Base-by-base conservation (phyloP, 2,113 vertebrate species). In the Pteronura brasiliensis region DNA sequence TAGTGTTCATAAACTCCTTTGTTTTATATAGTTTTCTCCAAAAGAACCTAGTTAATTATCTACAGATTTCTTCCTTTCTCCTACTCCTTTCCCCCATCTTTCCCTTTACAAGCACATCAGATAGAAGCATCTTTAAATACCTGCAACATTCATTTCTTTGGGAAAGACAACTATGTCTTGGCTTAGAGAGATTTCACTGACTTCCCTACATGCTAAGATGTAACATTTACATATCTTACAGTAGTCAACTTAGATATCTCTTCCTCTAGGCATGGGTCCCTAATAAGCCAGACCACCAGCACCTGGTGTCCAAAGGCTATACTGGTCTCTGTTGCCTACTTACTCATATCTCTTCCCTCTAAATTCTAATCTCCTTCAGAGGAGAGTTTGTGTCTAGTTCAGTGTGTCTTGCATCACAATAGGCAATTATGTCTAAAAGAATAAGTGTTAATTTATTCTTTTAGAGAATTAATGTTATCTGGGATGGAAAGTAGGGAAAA, bases 401-500 rank as follows among this genome's bases (percentile, higher is more conserved):
- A 71, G 49, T 14, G 8, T 90, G 18, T 76, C 63, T 69, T 81
- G 8, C 36, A 85, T 71, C n/a, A 81, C 18, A 69, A 42, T 27
- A 57, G 49, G 55, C 23, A 94, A 88, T 85, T 87, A 87, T 65
- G 84, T 96, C 65, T 90, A 36, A 72, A 94, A 77, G 47, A 7
- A 69, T 67, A 94, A 81, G 81, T 88, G n/a, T n/a, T n/a, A n/a
- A n/a, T n/a, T n/a, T n/a, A n/a, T n/a, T n/a, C n/a, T n/a, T n/a
- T n/a, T n/a, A n/a, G n/a, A n/a, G 25, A 93, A 94, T 95, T 88
- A n/a, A 17, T 72, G 15, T 82, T 86, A 90, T 82, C 83, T 93
- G 57, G 20, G 7, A 76, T 52, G 15, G 52, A 95, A 5, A 4
- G 34, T 59, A 85, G 34, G 15, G 42, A 42, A 39, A 93, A 77